A percentile compares a stretch with the other conserved stretches of the same genome.
phyloP scores from a whole-genome alignment of 2,113 vertebrate species.

The Gulo gulo region DNA sequence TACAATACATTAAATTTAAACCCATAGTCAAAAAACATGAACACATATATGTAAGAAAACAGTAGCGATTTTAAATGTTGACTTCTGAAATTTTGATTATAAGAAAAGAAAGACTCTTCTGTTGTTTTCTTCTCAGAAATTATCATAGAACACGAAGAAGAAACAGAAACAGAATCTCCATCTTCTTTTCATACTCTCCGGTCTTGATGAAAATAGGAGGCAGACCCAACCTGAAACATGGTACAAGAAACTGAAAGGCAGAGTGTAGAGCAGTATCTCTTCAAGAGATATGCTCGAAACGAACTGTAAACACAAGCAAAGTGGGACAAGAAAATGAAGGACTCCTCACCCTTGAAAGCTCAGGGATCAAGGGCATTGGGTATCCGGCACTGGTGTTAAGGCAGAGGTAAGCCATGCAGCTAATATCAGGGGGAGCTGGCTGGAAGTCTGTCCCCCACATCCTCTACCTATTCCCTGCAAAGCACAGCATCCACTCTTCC shows the following conservation, averaged over 20 bases:
- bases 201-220: not conserved
- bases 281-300: not conserved
- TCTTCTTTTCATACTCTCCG: not conserved
- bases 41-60: not conserved
- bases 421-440: no score
- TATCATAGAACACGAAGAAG: not conserved
- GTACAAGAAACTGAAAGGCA: not conserved
- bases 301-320: fast-evolving
- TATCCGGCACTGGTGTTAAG: fast-evolving
- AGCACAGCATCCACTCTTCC: not conserved
- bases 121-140: not conserved
- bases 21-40: not conserved
- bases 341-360: no score
- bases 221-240: not conserved
- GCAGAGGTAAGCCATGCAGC: fast-evolving
- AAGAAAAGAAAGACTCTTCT: not conserved
- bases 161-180: not conserved
- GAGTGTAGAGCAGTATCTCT: fast-evolving
- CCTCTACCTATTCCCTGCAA: not conserved
- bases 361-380: not conserved
- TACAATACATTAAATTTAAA: not conserved
- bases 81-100: not conserved
- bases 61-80: not conserved
- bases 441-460: not conserved
- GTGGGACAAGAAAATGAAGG: not conserved